Conservation (phyloP, 2,113 vertebrate species). For the Butorides virescens region DNA sequence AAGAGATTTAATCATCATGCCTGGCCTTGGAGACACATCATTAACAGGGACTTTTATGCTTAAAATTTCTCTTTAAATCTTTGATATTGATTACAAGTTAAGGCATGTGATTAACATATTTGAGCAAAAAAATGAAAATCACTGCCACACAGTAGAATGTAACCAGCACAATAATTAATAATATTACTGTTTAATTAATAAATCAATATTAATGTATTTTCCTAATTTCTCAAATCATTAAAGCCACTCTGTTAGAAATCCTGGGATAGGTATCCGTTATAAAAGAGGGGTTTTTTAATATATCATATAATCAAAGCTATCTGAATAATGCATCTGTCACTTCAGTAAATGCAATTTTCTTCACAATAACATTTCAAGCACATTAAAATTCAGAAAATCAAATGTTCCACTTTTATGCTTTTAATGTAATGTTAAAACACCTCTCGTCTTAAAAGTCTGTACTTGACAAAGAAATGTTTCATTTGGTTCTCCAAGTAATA, state of each 20-base stretch:
- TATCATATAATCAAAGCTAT: constrained; percentile 78
- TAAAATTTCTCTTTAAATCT: neutral
- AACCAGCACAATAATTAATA: constrained; percentile 41
- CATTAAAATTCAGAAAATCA: constrained; percentile 84
- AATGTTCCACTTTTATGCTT: constrained; percentile 76
- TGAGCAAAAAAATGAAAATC: neutral
- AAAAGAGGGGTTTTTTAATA: constrained; percentile 70
- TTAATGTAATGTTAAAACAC: constrained; percentile 66
- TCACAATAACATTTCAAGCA: constrained; percentile 78
- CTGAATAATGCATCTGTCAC: constrained; percentile 79
- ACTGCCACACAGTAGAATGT: neutral
- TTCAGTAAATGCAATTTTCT: constrained; percentile 80
- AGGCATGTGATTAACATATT: neutral
- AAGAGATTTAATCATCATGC: neutral
- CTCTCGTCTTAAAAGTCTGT: constrained; percentile 57
- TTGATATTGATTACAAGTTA: neutral
- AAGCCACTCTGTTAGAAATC: constrained; percentile 76
- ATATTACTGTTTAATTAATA: constrained; percentile 42
- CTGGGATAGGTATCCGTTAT: neutral
- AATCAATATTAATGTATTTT: constrained; percentile 53
- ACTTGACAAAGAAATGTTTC: constrained; percentile 78
- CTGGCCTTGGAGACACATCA: neutral
- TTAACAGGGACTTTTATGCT: neutral
- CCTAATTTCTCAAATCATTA: constrained; percentile 75
- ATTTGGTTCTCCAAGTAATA: constrained; percentile 82